phyloP scores from a whole-genome alignment of 2,888 invertebrate species.

The Pyrrhosoma nymphula region DNA sequence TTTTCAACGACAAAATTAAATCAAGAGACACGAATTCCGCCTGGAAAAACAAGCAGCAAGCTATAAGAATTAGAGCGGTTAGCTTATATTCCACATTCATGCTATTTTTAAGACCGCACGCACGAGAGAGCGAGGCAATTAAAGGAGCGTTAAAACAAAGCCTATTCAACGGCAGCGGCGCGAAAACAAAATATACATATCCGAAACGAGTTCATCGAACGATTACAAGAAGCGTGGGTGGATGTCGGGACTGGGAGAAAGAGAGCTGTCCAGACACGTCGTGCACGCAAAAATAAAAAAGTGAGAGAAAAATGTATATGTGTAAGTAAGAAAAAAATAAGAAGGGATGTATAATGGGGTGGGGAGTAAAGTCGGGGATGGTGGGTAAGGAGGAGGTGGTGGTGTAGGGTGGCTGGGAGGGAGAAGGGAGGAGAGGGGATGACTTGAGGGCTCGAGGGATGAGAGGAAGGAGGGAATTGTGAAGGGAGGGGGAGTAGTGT shows the following conservation, averaged over 20 bases:
- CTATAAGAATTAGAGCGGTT: not conserved
- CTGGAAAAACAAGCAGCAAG: not conserved
- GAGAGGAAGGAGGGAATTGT: not conserved
- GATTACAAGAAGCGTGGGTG: not conserved
- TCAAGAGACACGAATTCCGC: not conserved
- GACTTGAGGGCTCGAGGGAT: not conserved
- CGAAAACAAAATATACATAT: not conserved
- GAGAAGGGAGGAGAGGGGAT: not conserved
- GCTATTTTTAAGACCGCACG: not conserved
- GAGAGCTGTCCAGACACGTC: constrained; percentile 20
- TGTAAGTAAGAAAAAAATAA: not conserved
- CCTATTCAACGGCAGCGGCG: not conserved
- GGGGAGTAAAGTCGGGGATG: no score
- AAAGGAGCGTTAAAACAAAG: not conserved
- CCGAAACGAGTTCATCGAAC: not conserved
- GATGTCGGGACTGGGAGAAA: not conserved
- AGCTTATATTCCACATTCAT: not conserved
- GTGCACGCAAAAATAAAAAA: not conserved
- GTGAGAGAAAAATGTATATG: not conserved
- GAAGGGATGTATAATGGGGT: not conserved
- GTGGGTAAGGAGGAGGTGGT: no score
- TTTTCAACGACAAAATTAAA: no score
- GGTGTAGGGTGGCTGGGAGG: not conserved
- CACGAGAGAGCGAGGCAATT: not conserved
- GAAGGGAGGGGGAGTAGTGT: not conserved